These are phyloP conservation scores for Hyposmocoma kahamanoa DNA, from an alignment of 1,140 invertebrate genomes.

Conservation along the genomic window DNA sequence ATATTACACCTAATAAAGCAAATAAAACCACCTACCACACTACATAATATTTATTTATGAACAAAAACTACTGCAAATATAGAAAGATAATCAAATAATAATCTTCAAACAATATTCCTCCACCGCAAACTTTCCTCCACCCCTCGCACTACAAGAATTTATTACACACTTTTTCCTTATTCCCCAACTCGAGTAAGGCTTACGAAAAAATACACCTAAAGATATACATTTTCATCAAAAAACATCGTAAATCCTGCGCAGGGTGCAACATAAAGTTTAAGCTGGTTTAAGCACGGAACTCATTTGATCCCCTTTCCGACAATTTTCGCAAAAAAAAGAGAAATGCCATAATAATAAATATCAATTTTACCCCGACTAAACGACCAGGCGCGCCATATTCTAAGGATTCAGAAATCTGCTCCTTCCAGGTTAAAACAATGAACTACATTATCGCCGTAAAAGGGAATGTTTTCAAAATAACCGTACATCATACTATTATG, in stretches of 20 bases:
- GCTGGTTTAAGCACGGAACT: conserved; percentile 20
- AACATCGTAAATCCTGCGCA: neutral
- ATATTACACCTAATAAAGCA: too few relatives aligned
- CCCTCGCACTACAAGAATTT: too few relatives aligned
- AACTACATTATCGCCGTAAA: neutral
- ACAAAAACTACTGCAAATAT: too few relatives aligned
- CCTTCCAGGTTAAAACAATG: neutral
- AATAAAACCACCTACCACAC: too few relatives aligned
- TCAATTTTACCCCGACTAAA: conserved; percentile 22
- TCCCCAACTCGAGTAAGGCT: too few relatives aligned
- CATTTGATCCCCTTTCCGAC: conserved; percentile 16
- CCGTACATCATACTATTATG: neutral
- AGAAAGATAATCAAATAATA: too few relatives aligned
- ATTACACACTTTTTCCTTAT: too few relatives aligned
- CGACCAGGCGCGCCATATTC: conserved; percentile 1
- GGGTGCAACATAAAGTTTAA: conserved; percentile 9
- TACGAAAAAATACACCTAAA: too few relatives aligned
- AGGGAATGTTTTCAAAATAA: neutral
- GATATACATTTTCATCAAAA: neutral
- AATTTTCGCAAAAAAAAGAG: too few relatives aligned
- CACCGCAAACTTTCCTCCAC: too few relatives aligned
- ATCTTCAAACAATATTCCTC: too few relatives aligned
- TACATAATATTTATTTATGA: too few relatives aligned
- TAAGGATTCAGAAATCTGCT: conserved; percentile 12
- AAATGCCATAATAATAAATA: conserved; percentile 26